Conservation (phyloP, 2,113 vertebrate species). For the Misgurnus mizolepis region DNA sequence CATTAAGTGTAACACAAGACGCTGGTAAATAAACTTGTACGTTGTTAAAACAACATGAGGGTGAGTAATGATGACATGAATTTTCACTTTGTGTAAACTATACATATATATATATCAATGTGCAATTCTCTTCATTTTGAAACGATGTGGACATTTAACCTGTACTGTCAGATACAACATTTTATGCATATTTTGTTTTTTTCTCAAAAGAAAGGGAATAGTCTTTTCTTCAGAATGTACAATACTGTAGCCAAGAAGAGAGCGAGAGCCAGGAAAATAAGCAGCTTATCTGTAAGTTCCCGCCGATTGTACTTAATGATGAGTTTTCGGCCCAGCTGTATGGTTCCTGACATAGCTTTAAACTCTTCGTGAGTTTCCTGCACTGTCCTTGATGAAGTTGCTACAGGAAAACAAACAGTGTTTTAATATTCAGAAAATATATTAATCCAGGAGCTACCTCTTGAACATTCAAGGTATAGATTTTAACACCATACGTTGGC, state of each 20-base stretch:
- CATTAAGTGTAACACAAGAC: too few relatives aligned
- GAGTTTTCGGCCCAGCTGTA: slow-evolving; percentile 92
- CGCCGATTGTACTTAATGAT: slow-evolving; percentile 97
- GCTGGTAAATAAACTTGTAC: too few relatives aligned
- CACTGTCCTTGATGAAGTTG: slow-evolving; percentile 90
- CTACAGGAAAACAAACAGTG: slow-evolving; percentile 67
- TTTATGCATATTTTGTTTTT: neutral
- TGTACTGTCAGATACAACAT: neutral
- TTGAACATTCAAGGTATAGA: too few relatives aligned
- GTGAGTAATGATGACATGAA: too few relatives aligned
- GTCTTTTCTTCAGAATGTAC: slow-evolving; percentile 96
- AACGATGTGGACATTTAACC: neutral
- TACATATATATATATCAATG: neutral
- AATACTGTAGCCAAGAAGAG: slow-evolving; percentile 93
- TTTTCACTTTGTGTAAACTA: too few relatives aligned
- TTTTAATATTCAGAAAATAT: too few relatives aligned
- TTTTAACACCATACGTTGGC: too few relatives aligned
- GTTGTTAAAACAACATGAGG: too few relatives aligned
- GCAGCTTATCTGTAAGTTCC: slow-evolving; percentile 94
- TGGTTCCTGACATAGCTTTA: slow-evolving; percentile 95
- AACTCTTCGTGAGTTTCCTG: slow-evolving; percentile 95
- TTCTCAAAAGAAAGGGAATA: slow-evolving; percentile 88
- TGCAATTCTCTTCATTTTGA: neutral
- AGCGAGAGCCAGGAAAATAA: slow-evolving; percentile 92
- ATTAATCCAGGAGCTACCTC: too few relatives aligned